Percentiles rank a stretch among this genome's conserved stretches.
phyloP scores from a whole-genome alignment of 1,140 invertebrate genomes.

The Hirudo medicinalis region DNA sequence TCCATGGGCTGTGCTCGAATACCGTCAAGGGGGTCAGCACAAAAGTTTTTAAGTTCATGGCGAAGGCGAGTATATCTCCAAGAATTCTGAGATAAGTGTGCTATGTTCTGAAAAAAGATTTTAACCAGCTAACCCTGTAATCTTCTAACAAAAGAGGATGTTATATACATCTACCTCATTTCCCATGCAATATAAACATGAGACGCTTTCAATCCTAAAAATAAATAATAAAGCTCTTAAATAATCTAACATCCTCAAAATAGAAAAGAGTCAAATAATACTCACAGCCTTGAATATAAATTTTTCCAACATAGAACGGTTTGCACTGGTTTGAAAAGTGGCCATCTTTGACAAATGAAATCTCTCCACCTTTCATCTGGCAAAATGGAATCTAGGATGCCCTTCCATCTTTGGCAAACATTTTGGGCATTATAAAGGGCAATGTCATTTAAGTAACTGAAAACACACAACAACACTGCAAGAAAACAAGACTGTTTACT shows the following conservation, averaged over 20 bases:
- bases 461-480: conserved; percentile 68
- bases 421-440: conserved; percentile 71
- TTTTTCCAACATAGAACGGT: conserved; percentile 62
- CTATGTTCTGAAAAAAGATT: conserved; percentile 31
- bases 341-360: conserved; percentile 63
- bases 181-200: neutral
- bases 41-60: conserved; percentile 38
- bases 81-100: conserved; percentile 38
- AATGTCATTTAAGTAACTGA: conserved; percentile 76
- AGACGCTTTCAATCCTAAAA: neutral
- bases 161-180: neutral
- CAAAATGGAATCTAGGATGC: conserved; percentile 60
- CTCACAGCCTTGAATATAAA: conserved; percentile 50
- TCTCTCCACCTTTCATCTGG: conserved; percentile 61
- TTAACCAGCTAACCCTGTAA: neutral
- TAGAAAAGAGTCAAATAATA: conserved; percentile 21
- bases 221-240: neutral
- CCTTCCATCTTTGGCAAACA: conserved; percentile 70
- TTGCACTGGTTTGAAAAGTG: conserved; percentile 60
- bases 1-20: conserved; percentile 76
- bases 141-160: neutral
- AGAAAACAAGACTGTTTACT: conserved; percentile 26
- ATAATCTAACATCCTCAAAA: neutral
- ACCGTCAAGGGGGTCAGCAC: conserved; percentile 70
- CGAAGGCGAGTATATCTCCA: conserved; percentile 38